A percentile compares a stretch with the other conserved stretches of the same genome.
phyloP scores from a whole-genome alignment of 2,113 vertebrate genomes.

The Crotalus tigris region DNA sequence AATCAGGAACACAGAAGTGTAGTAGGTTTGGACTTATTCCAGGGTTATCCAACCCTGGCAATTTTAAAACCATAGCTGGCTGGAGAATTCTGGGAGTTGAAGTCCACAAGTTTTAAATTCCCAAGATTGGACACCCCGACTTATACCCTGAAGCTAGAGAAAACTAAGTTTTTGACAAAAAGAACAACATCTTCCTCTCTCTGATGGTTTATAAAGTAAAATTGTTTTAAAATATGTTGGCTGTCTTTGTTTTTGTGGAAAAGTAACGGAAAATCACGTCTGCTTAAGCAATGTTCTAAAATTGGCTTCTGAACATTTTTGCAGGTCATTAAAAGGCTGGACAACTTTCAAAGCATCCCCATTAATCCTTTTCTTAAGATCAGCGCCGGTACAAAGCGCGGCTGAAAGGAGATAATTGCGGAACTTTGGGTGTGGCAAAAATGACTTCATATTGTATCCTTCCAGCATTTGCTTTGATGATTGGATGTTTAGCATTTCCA shows the following conservation, averaged over 20 bases:
- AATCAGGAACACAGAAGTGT: neutral
- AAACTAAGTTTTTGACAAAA: neutral
- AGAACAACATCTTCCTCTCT: neutral
- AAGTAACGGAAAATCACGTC: conserved; percentile 56
- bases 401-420: conserved; percentile 32
- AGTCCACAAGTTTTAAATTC: neutral
- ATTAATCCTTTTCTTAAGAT: conserved; percentile 36
- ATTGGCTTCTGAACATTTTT: neutral
- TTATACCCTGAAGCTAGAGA: neutral
- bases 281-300: conserved; percentile 41
- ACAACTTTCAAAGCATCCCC: neutral
- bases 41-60: neutral
- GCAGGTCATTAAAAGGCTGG: neutral
- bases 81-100: neutral
- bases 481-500: conserved; percentile 60
- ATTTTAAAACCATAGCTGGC: neutral
- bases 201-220: neutral
- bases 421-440: conserved; percentile 35
- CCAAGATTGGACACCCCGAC: neutral
- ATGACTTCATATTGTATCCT: conserved; percentile 60
- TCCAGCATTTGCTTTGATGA: conserved; percentile 63
- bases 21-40: neutral
- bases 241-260: conserved; percentile 47
- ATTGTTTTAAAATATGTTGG: conserved; percentile 45
- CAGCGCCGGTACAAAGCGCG: conserved; percentile 48